phyloP scores from a whole-genome alignment of 30 jellyfish, hydroid and myxozoan species.

The Hydractinia symbiolongicarpus region DNA sequence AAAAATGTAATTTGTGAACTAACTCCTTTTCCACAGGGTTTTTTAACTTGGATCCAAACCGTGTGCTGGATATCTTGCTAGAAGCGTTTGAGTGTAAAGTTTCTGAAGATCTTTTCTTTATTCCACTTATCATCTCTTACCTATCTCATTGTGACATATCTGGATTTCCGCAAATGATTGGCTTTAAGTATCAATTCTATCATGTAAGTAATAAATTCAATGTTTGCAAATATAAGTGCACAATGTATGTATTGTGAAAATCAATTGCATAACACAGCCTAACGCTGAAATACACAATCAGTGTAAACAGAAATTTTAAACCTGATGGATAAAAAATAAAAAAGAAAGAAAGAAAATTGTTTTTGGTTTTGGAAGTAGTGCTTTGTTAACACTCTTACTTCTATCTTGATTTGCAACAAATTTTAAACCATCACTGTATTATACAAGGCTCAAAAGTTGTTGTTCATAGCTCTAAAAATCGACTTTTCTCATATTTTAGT shows the following conservation, averaged over 20 bases:
- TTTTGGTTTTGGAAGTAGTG: too few species aligned
- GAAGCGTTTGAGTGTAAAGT: constrained; percentile 82
- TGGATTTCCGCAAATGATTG: constrained; percentile 82
- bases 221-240: not conserved
- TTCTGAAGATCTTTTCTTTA: constrained; percentile 37
- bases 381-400: too few species aligned
- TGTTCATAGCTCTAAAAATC: too few species aligned
- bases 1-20: not conserved
- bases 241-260: too few species aligned
- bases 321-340: not conserved
- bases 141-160: constrained; percentile 76
- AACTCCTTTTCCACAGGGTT: constrained; percentile 51
- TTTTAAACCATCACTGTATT: too few species aligned
- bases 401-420: too few species aligned
- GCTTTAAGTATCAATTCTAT: constrained; percentile 88
- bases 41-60: constrained; percentile 93
- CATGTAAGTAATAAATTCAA: constrained; percentile 49
- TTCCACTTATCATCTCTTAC: constrained; percentile 53
- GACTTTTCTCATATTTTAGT: too few species aligned
- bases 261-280: too few species aligned
- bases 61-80: constrained; percentile 82
- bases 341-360: too few species aligned
- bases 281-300: too few species aligned
- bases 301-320: not conserved
- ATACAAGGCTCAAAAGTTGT: too few species aligned